phyloP scores from a whole-genome alignment of 2,113 vertebrate genomes.

The Bubo blakistoni region DNA sequence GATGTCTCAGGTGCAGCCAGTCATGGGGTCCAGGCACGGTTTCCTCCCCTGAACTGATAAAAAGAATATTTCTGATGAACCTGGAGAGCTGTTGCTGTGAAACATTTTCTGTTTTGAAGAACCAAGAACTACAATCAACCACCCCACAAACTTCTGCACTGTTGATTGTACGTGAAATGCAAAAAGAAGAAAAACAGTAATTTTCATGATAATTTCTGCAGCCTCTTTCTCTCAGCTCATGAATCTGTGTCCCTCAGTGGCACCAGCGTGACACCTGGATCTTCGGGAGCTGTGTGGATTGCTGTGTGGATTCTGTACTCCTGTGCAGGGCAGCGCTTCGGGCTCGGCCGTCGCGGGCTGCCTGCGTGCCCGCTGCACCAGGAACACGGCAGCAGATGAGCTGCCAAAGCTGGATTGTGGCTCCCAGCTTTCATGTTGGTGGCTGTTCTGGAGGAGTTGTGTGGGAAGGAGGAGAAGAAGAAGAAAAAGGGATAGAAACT shows the following conservation, averaged over 20 bases:
- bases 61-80: neutral
- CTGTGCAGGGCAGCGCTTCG: too few relatives aligned
- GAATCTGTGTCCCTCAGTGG: neutral
- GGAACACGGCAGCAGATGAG: too few relatives aligned
- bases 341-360: too few relatives aligned
- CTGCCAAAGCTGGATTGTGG: neutral
- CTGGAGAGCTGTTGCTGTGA: neutral
- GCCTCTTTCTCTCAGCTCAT: neutral
- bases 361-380: rapidly evolving
- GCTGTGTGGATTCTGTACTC: too few relatives aligned
- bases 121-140: neutral
- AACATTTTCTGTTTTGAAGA: neutral
- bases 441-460: neutral
- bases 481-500: neutral
- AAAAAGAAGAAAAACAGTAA: neutral
- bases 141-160: neutral
- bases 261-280: neutral
- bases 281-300: neutral
- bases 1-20: neutral
- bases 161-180: neutral
- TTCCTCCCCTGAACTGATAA: neutral
- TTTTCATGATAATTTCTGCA: neutral
- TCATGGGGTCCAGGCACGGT: neutral
- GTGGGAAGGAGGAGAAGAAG: neutral
- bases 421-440: neutral